Percentiles rank a stretch among this genome's conserved stretches.
These are phyloP conservation scores for Emydura subglobosa DNA, from an alignment of 2,113 vertebrate genomes.

Conservation along the genomic window DNA sequence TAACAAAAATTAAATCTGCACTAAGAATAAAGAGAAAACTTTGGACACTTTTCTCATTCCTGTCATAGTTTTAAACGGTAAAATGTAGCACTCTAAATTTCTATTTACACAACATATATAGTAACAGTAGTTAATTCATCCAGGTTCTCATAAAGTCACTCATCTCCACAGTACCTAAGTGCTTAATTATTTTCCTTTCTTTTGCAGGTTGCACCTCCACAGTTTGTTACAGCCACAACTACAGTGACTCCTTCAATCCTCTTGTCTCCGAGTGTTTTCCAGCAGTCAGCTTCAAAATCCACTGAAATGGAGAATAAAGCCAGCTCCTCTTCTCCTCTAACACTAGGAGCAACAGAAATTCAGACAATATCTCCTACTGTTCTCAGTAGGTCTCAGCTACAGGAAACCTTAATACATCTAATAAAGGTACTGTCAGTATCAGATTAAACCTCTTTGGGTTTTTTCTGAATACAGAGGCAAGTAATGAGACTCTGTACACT, in stretches of 20 bases:
- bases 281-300: constrained; percentile 85
- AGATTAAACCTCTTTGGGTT: neutral
- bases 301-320: constrained; percentile 80
- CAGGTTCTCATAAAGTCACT: neutral
- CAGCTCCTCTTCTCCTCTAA: constrained; percentile 76
- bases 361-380: constrained; percentile 73
- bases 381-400: constrained; percentile 91
- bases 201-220: constrained; percentile 79
- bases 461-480: constrained; percentile 9
- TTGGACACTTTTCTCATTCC: neutral
- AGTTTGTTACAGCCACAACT: constrained; percentile 80
- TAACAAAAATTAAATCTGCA: neutral
- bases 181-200: constrained; percentile 13
- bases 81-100: neutral
- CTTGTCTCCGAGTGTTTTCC: constrained; percentile 94
- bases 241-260: constrained; percentile 84
- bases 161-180: neutral
- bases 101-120: neutral
- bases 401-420: constrained; percentile 93
- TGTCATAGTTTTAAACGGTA: neutral
- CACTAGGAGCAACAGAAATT: constrained; percentile 78
- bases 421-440: constrained; percentile 88
- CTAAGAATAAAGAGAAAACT: neutral
- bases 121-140: neutral
- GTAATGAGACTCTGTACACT: neutral